Evolutionary conservation across 2,797 vertebrate species (phyloP).

Genomic region (Intellagama lesueurii): DNA sequence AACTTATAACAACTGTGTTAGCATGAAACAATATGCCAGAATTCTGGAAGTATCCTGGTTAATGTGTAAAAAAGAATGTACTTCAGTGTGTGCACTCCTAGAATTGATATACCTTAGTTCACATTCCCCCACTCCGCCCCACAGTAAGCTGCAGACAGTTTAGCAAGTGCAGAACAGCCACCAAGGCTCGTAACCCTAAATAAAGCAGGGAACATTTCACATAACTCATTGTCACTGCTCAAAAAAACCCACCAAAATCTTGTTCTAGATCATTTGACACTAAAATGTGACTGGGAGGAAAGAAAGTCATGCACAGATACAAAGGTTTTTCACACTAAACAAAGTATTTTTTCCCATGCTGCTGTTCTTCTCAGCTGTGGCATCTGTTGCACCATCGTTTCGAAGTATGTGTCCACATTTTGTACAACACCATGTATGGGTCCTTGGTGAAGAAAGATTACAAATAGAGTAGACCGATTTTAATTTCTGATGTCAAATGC

Average conservation of each 20-base stretch:
- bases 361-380: not conserved
- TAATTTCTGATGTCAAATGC: conserved; percentile 33
- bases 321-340: not conserved
- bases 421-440: not conserved
- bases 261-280: not conserved
- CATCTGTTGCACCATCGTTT: conserved; percentile 14
- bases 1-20: not conserved
- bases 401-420: conserved; percentile 10
- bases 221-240: not conserved
- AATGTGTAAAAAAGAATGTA: not conserved
- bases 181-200: not conserved
- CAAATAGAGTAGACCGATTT: conserved; percentile 15
- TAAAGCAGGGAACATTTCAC: not conserved
- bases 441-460: conserved; percentile 48
- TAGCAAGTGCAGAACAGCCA: not conserved
- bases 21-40: no score
- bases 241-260: not conserved
- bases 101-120: not conserved
- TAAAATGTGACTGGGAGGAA: not conserved
- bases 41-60: not conserved
- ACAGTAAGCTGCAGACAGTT: not conserved
- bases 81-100: not conserved
- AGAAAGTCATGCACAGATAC: not conserved
- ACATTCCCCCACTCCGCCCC: not conserved
- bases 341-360: not conserved